phyloP scores from a whole-genome alignment of 2,888 invertebrate genomes.

The Caenorhabditis sulstoni region DNA sequence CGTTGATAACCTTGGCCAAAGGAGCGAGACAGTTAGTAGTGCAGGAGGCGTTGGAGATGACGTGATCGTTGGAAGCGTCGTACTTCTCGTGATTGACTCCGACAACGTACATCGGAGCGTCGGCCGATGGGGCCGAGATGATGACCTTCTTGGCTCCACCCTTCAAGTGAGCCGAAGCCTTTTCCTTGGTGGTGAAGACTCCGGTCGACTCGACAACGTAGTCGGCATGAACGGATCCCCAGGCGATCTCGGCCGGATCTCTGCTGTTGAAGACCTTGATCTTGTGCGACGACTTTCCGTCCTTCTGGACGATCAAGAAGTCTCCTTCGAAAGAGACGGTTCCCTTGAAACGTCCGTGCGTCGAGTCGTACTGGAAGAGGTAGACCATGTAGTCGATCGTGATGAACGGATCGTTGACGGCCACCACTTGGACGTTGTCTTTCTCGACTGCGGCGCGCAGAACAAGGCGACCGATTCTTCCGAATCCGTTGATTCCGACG shows the following conservation, averaged over 20 bases:
- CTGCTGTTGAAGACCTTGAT: constrained; percentile 85
- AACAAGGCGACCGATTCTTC: constrained; percentile 94
- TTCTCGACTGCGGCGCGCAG: constrained; percentile 90
- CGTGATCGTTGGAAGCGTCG: constrained; percentile 87
- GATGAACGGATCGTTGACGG: constrained; percentile 97
- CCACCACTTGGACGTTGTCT: constrained; percentile 85
- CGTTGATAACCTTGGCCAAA: constrained; percentile 84
- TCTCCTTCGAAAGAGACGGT: constrained; percentile 88
- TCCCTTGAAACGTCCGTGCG: constrained; percentile 95
- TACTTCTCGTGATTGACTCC: constrained; percentile 95
- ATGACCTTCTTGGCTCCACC: constrained; percentile 85
- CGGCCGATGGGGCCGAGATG: constrained; percentile 97
- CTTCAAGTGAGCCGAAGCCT: constrained; percentile 89
- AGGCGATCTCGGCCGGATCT: constrained; percentile 87
- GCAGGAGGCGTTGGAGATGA: constrained; percentile 81
- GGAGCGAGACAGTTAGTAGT: constrained; percentile 14
- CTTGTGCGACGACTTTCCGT: constrained; percentile 84
- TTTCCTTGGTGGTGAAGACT: constrained; percentile 94
- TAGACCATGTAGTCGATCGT: constrained; percentile 93
- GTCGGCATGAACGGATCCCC: constrained; percentile 92
- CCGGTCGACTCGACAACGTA: constrained; percentile 98
- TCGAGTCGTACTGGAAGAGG: constrained; percentile 89
- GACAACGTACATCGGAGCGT: constrained; percentile 98
- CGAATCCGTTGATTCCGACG: constrained; percentile 94
- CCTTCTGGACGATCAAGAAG: constrained; percentile 87